Conservation (phyloP, 2,113 vertebrate species). For the Anguilla japonica region DNA sequence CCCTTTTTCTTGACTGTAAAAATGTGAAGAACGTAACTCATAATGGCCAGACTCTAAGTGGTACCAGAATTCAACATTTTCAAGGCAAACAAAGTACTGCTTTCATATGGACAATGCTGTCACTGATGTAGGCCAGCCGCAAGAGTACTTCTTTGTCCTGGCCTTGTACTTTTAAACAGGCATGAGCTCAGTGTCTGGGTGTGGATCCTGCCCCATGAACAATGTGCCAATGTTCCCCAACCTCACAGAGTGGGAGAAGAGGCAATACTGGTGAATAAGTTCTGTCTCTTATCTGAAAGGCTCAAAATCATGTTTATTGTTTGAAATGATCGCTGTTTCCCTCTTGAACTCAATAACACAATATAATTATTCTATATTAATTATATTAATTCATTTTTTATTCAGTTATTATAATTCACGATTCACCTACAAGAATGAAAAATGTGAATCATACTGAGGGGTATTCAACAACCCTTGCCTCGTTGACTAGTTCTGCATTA, state of each 20-base stretch:
- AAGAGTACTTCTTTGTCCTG: conserved; percentile 1
- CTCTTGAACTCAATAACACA: not conserved
- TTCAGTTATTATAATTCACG: not conserved
- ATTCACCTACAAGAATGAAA: not conserved
- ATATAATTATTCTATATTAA: not conserved
- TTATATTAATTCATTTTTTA: too few species aligned
- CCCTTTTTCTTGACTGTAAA: not conserved
- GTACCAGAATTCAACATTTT: conserved; percentile 7
- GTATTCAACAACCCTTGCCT: not conserved
- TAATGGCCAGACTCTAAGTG: conserved; percentile 18
- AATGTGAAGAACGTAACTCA: not conserved
- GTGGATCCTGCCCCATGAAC: not conserved
- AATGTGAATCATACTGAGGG: not conserved
- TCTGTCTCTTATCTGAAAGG: not conserved
- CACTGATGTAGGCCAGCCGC: not conserved
- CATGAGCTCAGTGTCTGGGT: not conserved
- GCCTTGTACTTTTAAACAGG: not conserved
- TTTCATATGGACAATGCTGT: conserved; percentile 1
- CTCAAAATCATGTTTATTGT: not conserved
- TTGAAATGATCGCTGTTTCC: not conserved
- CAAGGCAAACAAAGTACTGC: not conserved
- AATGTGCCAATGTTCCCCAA: not conserved
- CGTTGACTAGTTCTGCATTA: not conserved
- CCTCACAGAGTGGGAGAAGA: not conserved
- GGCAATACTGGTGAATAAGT: not conserved